Evolutionary conservation across 2,888 invertebrate genomes (phyloP).

Genomic region (Elegia similella): DNA sequence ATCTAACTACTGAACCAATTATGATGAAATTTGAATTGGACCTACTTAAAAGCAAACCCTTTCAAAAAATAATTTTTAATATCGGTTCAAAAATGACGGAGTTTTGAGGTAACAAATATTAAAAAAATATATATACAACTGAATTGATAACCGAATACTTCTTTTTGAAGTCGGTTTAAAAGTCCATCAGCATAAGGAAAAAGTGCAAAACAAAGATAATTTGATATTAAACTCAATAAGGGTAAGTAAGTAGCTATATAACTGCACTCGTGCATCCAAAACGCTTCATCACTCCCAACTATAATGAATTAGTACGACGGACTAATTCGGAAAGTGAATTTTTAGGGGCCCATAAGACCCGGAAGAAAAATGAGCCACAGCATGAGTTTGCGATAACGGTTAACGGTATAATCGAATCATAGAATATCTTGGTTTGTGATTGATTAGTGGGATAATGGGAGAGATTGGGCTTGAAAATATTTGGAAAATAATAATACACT

Average conservation of each 20-base stretch:
- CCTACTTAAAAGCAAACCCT: too few relatives aligned
- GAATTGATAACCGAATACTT: too few relatives aligned
- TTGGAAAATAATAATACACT: background rate
- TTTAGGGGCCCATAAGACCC: conserved; percentile 52
- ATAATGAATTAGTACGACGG: conserved; percentile 71
- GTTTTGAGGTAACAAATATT: too few relatives aligned
- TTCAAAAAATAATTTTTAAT: too few relatives aligned
- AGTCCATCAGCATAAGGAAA: background rate
- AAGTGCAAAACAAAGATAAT: background rate
- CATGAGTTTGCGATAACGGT: conserved; percentile 62
- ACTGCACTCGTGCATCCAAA: conserved; percentile 5
- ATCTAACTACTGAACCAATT: too few relatives aligned
- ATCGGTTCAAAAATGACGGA: too few relatives aligned
- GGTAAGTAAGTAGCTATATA: background rate
- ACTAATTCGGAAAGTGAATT: conserved; percentile 67
- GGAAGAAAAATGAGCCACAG: conserved; percentile 64
- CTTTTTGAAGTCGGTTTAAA: too few relatives aligned
- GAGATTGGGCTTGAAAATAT: conserved; percentile 6
- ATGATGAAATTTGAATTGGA: too few relatives aligned
- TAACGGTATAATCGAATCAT: conserved; percentile 64
- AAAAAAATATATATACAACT: too few relatives aligned
- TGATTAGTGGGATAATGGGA: conserved; percentile 33
- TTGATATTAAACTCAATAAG: background rate
- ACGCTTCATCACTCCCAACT: conserved; percentile 53
- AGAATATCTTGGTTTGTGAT: conserved; percentile 47